Conservation (phyloP, 2,797 vertebrate genomes). For the Lutjanus campechanus region DNA sequence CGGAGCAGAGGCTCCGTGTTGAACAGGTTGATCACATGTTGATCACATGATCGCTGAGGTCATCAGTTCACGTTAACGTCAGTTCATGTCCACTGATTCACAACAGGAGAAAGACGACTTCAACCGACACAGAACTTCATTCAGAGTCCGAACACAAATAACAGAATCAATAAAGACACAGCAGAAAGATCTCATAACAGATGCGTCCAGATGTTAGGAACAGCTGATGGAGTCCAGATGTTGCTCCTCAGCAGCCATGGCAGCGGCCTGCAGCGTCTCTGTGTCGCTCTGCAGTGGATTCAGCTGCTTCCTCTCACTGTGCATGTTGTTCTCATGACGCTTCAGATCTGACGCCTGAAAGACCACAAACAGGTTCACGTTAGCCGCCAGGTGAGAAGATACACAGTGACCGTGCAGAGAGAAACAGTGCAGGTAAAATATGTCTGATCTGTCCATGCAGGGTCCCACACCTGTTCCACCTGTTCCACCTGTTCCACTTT, state of each 20-base stretch:
- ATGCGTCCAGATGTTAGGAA: slow-evolving; percentile 42
- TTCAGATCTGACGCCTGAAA: slow-evolving; percentile 93
- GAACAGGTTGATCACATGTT: background rate
- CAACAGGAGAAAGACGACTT: background rate
- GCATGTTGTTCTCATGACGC: slow-evolving; percentile 99
- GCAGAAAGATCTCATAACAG: no score
- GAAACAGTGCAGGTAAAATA: no score
- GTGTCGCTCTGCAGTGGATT: slow-evolving; percentile 92
- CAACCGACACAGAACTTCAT: slow-evolving; percentile 3
- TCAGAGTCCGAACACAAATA: background rate
- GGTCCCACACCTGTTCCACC: no score
- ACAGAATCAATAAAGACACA: background rate
- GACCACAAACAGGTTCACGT: slow-evolving; percentile 4
- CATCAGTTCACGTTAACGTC: slow-evolving; percentile 19
- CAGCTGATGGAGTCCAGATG: slow-evolving; percentile 88
- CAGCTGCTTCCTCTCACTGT: slow-evolving; percentile 96
- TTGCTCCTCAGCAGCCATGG: slow-evolving; percentile 97
- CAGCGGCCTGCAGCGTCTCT: slow-evolving; percentile 95
- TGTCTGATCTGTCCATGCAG: no score
- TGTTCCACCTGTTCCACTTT: no score
- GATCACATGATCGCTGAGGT: slow-evolving; percentile 29
- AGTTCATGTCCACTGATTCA: background rate
- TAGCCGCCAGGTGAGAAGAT: no score
- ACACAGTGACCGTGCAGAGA: no score
- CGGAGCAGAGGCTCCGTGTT: background rate